Conservation (phyloP, 2,797 vertebrate genomes). For the Pelochelys cantorii region DNA sequence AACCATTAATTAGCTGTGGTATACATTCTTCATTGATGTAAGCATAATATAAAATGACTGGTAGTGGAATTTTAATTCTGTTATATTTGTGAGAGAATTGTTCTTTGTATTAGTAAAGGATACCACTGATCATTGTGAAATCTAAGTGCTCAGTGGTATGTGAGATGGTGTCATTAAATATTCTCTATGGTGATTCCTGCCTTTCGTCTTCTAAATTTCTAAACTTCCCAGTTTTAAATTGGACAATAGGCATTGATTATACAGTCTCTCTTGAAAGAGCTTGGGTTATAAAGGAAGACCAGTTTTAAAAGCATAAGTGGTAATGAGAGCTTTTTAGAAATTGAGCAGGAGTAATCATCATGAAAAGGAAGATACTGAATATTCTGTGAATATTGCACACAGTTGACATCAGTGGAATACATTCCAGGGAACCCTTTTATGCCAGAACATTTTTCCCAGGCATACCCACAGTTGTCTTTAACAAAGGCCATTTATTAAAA, state of each 20-base stretch:
- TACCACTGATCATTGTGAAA: neutral
- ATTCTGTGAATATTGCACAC: conserved; percentile 34
- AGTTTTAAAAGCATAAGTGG: conserved; percentile 23
- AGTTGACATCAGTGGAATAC: conserved; percentile 53
- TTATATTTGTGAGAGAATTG: conserved; percentile 38
- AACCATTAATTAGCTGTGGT: conserved; percentile 36
- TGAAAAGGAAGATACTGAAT: conserved; percentile 32
- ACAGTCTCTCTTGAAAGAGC: conserved; percentile 54
- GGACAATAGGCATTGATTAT: conserved; percentile 57
- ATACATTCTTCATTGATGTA: conserved; percentile 27
- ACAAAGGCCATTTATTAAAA: conserved; percentile 9
- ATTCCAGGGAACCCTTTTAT: conserved; percentile 1
- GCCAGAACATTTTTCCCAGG: conserved; percentile 20
- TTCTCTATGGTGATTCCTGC: conserved; percentile 35
- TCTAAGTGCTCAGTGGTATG: neutral
- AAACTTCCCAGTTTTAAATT: conserved; percentile 40
- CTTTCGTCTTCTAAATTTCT: conserved; percentile 63
- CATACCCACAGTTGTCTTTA: neutral
- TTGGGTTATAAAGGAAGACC: conserved; percentile 25
- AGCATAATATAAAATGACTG: conserved; percentile 31
- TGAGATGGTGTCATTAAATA: conserved; percentile 47
- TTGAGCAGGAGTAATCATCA: neutral
- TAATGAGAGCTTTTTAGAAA: conserved; percentile 50
- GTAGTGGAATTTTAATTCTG: neutral
- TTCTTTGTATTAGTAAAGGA: conserved; percentile 33